These are phyloP conservation scores for Stegodyphus mimosarum DNA, from an alignment of 1,140 invertebrate species.

Conservation along the genomic window DNA sequence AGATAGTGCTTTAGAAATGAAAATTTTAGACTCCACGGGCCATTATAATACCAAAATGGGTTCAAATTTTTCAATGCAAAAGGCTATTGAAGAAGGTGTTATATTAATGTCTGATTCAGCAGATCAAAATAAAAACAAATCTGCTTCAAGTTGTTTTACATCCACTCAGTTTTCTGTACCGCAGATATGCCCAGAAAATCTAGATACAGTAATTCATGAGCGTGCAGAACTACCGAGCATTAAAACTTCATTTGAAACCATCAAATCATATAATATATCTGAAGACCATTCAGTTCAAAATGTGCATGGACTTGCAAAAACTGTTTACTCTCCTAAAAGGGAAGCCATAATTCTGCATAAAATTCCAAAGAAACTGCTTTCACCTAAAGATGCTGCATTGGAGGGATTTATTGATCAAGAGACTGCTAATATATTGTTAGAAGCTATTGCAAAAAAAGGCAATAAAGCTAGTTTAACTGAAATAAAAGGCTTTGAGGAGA, in stretches of 20 bases:
- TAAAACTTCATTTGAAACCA: not conserved
- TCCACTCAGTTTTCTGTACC: not conserved
- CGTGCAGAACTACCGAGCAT: not conserved
- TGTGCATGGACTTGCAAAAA: not conserved
- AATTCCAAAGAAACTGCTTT: conserved; percentile 30
- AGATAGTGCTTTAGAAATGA: conserved; percentile 83
- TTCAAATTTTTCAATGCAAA: conserved; percentile 81
- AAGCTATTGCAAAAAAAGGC: conserved; percentile 66
- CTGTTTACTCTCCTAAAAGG: not conserved
- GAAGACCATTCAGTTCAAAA: not conserved
- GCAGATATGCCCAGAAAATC: not conserved
- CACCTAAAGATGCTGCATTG: conserved; percentile 75
- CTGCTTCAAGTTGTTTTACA: not conserved
- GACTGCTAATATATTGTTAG: conserved; percentile 76
- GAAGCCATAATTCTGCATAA: conserved; percentile 13
- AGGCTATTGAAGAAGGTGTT: conserved; percentile 81
- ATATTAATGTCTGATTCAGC: conserved; percentile 73
- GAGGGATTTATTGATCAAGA: conserved; percentile 80
- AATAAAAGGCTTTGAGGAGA: conserved; percentile 79
- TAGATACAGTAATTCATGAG: not conserved
- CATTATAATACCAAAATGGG: conserved; percentile 85
- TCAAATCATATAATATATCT: not conserved
- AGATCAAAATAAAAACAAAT: not conserved
- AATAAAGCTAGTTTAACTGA: conserved; percentile 81
- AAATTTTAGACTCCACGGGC: conserved; percentile 79